A percentile compares a stretch with the other conserved stretches of the same genome.
These are phyloP conservation scores for Petrocephalus microphthalmus DNA, from an alignment of 2,113 vertebrate species.

Conservation along the genomic window DNA sequence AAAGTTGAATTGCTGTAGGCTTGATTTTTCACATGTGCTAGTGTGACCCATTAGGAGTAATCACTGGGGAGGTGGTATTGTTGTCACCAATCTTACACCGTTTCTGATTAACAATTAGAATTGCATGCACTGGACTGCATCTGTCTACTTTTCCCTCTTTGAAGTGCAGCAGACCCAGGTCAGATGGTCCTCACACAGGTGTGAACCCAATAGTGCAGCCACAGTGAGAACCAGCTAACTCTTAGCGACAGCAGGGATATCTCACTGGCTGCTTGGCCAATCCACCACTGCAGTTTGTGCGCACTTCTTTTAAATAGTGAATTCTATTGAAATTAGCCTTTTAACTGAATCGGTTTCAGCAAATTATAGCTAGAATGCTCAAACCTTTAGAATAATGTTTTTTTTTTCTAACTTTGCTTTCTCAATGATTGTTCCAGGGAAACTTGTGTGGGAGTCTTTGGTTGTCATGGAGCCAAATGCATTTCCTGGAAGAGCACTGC, in stretches of 20 bases:
- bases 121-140: neutral
- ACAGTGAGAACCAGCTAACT: neutral
- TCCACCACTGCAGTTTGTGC: neutral
- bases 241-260: neutral
- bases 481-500: neutral
- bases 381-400: neutral
- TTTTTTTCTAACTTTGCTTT: neutral
- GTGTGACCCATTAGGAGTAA: neutral
- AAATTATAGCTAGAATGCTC: neutral
- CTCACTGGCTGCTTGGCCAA: neutral
- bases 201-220: neutral
- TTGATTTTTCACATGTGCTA: neutral
- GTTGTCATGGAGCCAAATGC: neutral
- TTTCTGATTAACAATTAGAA: neutral
- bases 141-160: neutral
- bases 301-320: neutral
- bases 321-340: neutral
- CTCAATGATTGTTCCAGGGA: neutral
- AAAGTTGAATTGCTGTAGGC: neutral
- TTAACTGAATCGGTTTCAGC: neutral
- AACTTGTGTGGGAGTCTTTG: neutral
- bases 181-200: neutral
- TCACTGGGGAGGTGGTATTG: neutral
- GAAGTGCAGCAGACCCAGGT: neutral
- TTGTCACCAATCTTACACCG: neutral